These are phyloP conservation scores for Harpagifer antarcticus DNA, from an alignment of 2,797 vertebrate species.

Conservation along the genomic window DNA sequence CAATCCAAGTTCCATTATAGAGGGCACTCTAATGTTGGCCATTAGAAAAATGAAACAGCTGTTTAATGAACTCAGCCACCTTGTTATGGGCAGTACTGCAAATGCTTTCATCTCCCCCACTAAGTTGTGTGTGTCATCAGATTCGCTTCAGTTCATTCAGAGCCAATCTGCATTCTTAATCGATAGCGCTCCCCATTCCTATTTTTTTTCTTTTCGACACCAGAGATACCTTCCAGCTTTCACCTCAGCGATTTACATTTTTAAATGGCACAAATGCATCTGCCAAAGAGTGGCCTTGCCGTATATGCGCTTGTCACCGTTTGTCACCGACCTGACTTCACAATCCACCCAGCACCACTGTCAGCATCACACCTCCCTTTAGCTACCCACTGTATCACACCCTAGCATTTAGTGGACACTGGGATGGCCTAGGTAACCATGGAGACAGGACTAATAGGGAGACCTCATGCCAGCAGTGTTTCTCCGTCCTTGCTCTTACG, in stretches of 20 bases:
- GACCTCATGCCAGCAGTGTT: slow-evolving; percentile 61
- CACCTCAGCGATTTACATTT: slow-evolving; percentile 56
- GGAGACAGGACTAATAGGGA: slow-evolving; percentile 71
- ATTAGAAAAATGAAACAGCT: slow-evolving; percentile 73
- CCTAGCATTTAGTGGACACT: slow-evolving; percentile 64
- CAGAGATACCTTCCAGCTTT: slow-evolving; percentile 34
- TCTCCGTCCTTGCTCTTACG: slow-evolving; percentile 37
- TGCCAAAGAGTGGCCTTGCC: slow-evolving; percentile 59
- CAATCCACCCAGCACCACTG: slow-evolving; percentile 45
- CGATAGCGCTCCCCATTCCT: slow-evolving; percentile 51
- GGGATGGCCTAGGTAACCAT: slow-evolving; percentile 70
- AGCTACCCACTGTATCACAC: slow-evolving; percentile 59
- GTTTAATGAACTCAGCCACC: slow-evolving; percentile 72
- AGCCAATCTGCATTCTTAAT: slow-evolving; percentile 73
- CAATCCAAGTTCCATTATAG: slow-evolving; percentile 61
- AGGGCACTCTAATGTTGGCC: slow-evolving; percentile 63
- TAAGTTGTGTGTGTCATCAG: slow-evolving; percentile 63
- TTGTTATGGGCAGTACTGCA: slow-evolving; percentile 65
- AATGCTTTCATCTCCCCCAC: slow-evolving; percentile 60
- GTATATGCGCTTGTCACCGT: slow-evolving; percentile 11
- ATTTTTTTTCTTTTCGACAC: background rate
- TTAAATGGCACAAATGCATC: slow-evolving; percentile 55
- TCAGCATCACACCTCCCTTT: slow-evolving; percentile 59
- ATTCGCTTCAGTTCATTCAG: slow-evolving; percentile 68
- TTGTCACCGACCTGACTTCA: slow-evolving; percentile 62